Conservation (phyloP, 2,113 vertebrate genomes). For the Physeter macrocephalus region DNA sequence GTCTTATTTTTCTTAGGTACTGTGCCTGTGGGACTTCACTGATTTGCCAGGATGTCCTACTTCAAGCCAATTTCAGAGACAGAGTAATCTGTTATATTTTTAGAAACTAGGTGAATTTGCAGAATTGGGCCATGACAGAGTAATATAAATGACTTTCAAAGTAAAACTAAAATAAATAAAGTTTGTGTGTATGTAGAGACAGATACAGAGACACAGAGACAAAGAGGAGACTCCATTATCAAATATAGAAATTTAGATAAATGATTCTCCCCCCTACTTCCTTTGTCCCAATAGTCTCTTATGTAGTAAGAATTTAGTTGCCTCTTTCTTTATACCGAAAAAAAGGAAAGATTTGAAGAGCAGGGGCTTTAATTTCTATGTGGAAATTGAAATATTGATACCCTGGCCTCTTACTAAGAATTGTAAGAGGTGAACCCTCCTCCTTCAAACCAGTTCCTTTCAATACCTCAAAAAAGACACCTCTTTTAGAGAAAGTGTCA, state of each 20-base stretch:
- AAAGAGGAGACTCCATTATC: not conserved
- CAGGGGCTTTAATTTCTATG: not conserved
- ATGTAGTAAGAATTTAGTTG: not conserved
- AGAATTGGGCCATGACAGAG: slow-evolving; percentile 29
- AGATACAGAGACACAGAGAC: not conserved
- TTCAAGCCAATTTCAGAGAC: slow-evolving; percentile 52
- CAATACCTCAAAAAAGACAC: not conserved
- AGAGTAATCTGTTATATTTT: slow-evolving; percentile 38
- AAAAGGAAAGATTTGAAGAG: not conserved
- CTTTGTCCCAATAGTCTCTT: not conserved
- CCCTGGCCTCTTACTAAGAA: not conserved
- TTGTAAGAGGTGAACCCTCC: not conserved
- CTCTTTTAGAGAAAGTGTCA: not conserved
- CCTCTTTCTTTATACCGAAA: not conserved
- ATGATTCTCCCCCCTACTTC: not conserved
- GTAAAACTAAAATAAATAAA: not conserved
- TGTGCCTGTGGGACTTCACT: not conserved
- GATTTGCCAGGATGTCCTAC: slow-evolving; percentile 43
- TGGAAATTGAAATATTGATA: not conserved
- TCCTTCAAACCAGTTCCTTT: not conserved
- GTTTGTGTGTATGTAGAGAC: not conserved
- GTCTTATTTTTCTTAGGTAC: slow-evolving; percentile 35
- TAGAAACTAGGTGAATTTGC: slow-evolving; percentile 48
- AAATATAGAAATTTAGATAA: not conserved
- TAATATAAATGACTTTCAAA: slow-evolving; percentile 35